Conservation (phyloP, 2,113 vertebrate genomes). For the Poeciliopsis turrubarensis region DNA sequence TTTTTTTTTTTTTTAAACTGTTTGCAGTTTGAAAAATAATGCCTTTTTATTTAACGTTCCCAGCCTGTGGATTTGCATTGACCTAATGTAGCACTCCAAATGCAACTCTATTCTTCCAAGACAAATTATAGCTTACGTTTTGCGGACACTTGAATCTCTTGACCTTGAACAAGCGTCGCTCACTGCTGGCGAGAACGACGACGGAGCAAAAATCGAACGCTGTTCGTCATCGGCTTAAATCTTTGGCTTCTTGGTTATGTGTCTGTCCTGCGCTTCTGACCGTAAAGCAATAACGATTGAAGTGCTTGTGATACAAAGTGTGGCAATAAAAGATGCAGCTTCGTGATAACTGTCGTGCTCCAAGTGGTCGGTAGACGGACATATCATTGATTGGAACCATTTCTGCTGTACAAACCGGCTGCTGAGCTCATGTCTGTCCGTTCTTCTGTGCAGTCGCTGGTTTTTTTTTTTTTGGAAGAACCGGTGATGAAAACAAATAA, state of each 20-base stretch:
- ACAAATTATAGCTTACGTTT: conserved; percentile 40
- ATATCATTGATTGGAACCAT: conserved; percentile 47
- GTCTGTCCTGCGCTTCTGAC: conserved; percentile 69
- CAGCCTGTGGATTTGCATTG: conserved; percentile 61
- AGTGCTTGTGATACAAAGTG: conserved; percentile 72
- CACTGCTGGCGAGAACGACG: conserved; percentile 43
- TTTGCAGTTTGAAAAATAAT: conserved; percentile 67
- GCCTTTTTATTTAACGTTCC: conserved; percentile 61
- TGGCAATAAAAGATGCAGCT: conserved; percentile 77
- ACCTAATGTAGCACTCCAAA: conserved; percentile 76
- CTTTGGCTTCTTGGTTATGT: conserved; percentile 68
- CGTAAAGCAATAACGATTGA: conserved; percentile 79
- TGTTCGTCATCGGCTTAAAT: conserved; percentile 52
- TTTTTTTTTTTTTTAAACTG: conserved; percentile 41
- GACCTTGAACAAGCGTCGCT: conserved; percentile 62
- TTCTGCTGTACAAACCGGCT: conserved; percentile 70
- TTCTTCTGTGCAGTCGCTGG: conserved; percentile 32
- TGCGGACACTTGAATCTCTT: conserved; percentile 41
- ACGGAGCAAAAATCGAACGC: conserved; percentile 31
- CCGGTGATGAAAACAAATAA: conserved; percentile 21
- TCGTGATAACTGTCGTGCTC: conserved; percentile 68
- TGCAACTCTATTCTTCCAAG: conserved; percentile 52
- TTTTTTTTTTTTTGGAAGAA: conserved; percentile 51
- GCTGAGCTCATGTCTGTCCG: conserved; percentile 55
- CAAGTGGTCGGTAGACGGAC: conserved; percentile 56